Evolutionary conservation across 2,797 vertebrate genomes (phyloP), one percentile per base, ranked within the genome.

Genomic region (Pogonophryne albipinna): DNA sequence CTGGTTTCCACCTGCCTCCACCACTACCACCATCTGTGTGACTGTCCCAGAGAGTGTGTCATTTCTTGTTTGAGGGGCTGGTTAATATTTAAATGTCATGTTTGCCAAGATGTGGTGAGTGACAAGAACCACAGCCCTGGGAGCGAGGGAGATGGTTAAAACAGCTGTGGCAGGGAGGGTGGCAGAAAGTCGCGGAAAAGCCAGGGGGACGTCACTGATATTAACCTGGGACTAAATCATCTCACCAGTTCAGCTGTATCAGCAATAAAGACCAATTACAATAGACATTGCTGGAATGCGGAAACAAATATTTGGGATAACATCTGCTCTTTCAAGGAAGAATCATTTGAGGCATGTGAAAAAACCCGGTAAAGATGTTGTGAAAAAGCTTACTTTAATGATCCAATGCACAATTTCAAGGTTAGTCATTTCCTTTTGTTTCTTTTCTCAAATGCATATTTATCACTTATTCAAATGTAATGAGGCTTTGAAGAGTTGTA

Each of bases 51-150:
- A 66, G 86, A 49, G 76, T 20, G 50, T 90, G 88, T 89, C 49
- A 41, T 70, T 50, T 80, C 81, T 83, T 87, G 78, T 86, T 73
- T 62, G 73, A 79, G 38, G 53, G 79, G 60, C 59, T 83, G 42
- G 38, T 94, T 85, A 91, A 92, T 93, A 88, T 92, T 94, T 91
- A 91, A 93, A 92, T 80, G 74, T 53, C 63, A 69, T 92, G 90
- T 91, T 90, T 84, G 64, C 79, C 78, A 68, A 16, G 68, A 82
- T 92, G 76, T 76, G 68, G 81, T 51, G 46, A 61, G 82, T 68
- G 78, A 73, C 62, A 61, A 71, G 42, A 87, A 78, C 64, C 38
- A 58, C 67, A 64, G 83, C 63, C 62, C 34, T 45, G 56, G 70
- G 80, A 64, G 17, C 45, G 69, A 51, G 66, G 63, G n/a, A 61